Evolutionary conservation across 2,888 invertebrate genomes (phyloP), one percentile per base, ranked within the genome.

Genomic region (Philereme vetulata): DNA sequence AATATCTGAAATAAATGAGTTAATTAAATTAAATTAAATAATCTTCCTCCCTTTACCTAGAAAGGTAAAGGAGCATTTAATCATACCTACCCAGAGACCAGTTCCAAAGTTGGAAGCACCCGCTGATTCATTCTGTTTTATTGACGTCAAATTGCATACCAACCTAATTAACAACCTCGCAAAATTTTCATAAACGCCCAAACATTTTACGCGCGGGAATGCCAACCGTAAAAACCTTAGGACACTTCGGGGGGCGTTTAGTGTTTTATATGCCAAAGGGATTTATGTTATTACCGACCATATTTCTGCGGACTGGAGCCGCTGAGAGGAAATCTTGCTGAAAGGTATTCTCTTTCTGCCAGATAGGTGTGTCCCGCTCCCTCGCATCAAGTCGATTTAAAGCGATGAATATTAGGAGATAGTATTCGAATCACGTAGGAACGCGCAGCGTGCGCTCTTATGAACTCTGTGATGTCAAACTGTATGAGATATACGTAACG

Each of bases 211-310:
- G 67, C 70, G 71, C 64, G 72, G 73, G 78, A 78, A 79, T 82
- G 78, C 72, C 72, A 72, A 68, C 76, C 80, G 77, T 86, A 85
- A 88, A 87, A 86, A 82, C 80, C 83, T 81, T 80, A 80, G 87
- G 88, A 90, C 88, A 84, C 85, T 86, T 85, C 81, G 78, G 78
- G 60, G 86, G 87, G 84, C 91, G 90, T 92, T 92, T 92, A 92
- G 92, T 92, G 92, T 92, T 93, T 92, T 92, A 92, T 92, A 92
- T 90, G 90, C 91, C 88, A 83, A 86, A 88, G 85, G 91, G 92
- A 92, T 93, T 92, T 92, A 92, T 91, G 90, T 92, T 92, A 92
- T 92, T 92, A 89, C 92, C 86, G 83, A 85, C 90, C 92, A 92
- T 93, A 92, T 92, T 92, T 93, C 86, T 91, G 83, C 84, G 85